These are phyloP conservation scores for Himalopsyche kuldschensis DNA, from an alignment of 2,888 invertebrate genomes.

Conservation along the genomic window DNA sequence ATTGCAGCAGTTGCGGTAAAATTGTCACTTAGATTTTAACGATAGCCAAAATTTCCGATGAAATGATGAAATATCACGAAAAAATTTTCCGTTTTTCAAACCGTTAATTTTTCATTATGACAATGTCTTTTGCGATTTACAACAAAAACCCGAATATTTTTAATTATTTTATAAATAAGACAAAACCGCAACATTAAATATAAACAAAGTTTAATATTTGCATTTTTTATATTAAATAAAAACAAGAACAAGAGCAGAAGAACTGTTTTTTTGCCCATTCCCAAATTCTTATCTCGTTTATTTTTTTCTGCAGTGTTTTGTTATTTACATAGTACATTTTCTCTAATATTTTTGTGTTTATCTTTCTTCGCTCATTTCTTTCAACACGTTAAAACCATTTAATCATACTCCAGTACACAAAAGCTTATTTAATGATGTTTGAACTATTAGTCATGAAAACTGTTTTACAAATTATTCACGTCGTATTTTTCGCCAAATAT, in stretches of 20 bases:
- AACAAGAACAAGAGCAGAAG: neutral
- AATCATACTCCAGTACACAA: neutral
- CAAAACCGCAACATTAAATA: too few species aligned
- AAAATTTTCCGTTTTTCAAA: too few species aligned
- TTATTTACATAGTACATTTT: neutral
- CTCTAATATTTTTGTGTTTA: neutral
- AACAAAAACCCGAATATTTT: too few species aligned
- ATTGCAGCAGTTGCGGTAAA: too few species aligned
- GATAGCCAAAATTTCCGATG: too few species aligned
- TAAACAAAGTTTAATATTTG: too few species aligned
- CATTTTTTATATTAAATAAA: too few species aligned
- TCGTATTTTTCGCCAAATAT: neutral
- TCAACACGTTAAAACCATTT: neutral
- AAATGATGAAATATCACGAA: too few species aligned
- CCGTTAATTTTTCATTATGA: too few species aligned
- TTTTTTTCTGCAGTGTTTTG: neutral
- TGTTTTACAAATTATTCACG: neutral
- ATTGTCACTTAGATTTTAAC: too few species aligned
- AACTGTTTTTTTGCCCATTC: neutral
- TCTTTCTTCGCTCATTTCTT: neutral
- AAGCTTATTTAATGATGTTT: neutral
- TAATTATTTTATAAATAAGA: too few species aligned
- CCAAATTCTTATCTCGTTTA: neutral
- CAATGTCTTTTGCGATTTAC: too few species aligned
- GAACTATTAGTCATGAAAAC: neutral